Evolutionary conservation across 2,888 invertebrate genomes (phyloP), one percentile per base, ranked within the genome.

Genomic region (Plebejus argus): DNA sequence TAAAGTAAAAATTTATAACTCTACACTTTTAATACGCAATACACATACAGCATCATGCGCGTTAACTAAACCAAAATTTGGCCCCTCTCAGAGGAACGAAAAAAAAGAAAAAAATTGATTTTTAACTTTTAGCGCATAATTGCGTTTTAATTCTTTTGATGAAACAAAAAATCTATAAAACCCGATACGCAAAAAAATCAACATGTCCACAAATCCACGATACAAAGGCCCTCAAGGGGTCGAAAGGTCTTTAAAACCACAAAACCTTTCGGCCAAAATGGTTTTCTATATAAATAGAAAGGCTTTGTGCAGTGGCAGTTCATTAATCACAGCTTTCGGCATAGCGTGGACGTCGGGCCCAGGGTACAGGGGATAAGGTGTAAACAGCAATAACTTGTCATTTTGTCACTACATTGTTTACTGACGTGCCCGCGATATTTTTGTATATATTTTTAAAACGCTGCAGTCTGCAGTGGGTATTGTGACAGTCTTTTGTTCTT

Each of bases 231-330:
- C 66, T 61, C 28, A 66, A 66, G 28, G 61, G 28, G 61, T 28
- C 1, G 61, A 12, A 23, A 66, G 66, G 28, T 33, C 66, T 66
- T 66, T 66, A 66, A 66, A 66, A 18, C 66, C 66, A 28, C 28
- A 66, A 66, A 66, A 33, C 61, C 58, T 58, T 58, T 10, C 8
- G 23, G 23, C 23, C 10, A 61, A 61, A 61, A 61, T 20, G 23
- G 12, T 23, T 20, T 70, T 70, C n/a, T 70, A n/a, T 70, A 70
- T 39, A 71, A 39, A 71, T 71, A 39, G 23, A 71, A 71, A 39
- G 71, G 33, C 71, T 71, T 20, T 78, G 74, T 76, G 58, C 71
- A 33, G 76, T 58, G 76, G 45, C 78, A 77, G 77, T 78, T 78
- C 28, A 75, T 76, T 78, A 76, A 74, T 78, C 70, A 78, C 78